phyloP scores from a whole-genome alignment of 2,113 vertebrate species.

The Etheostoma spectabile region DNA sequence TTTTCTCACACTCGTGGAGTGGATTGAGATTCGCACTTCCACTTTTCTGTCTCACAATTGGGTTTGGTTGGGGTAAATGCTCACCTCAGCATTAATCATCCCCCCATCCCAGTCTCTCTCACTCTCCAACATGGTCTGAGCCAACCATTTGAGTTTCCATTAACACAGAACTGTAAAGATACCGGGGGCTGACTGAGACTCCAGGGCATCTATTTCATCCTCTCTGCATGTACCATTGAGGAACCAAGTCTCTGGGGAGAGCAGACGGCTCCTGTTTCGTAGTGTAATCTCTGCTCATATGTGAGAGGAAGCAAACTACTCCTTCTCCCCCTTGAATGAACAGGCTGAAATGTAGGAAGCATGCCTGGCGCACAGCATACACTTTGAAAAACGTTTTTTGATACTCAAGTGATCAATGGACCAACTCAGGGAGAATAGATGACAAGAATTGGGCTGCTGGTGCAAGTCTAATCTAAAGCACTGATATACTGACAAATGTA shows the following conservation, averaged over 20 bases:
- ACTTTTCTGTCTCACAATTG: constrained; percentile 8
- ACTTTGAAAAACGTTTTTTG: constrained; percentile 46
- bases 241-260: constrained; percentile 58
- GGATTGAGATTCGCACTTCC: constrained; percentile 27
- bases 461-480: constrained; percentile 35
- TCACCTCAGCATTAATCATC: constrained; percentile 21
- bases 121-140: constrained; percentile 31
- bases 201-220: constrained; percentile 65
- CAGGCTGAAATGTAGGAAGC: constrained; percentile 65
- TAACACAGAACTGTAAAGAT: constrained; percentile 61
- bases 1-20: constrained; percentile 20
- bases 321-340: constrained; percentile 29
- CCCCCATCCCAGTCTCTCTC: constrained; percentile 19
- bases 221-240: constrained; percentile 56
- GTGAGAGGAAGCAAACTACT: constrained; percentile 50
- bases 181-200: constrained; percentile 38
- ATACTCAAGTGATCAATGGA: constrained; percentile 46
- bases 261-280: constrained; percentile 58
- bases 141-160: constrained; percentile 64
- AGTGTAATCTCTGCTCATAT: constrained; percentile 67
- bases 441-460: background rate
- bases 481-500: constrained; percentile 18
- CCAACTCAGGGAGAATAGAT: constrained; percentile 32
- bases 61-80: constrained; percentile 35
- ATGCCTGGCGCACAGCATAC: constrained; percentile 52